Evolutionary conservation across 2,888 invertebrate species (phyloP).

Genomic region (Trichogramma dendrolimi): DNA sequence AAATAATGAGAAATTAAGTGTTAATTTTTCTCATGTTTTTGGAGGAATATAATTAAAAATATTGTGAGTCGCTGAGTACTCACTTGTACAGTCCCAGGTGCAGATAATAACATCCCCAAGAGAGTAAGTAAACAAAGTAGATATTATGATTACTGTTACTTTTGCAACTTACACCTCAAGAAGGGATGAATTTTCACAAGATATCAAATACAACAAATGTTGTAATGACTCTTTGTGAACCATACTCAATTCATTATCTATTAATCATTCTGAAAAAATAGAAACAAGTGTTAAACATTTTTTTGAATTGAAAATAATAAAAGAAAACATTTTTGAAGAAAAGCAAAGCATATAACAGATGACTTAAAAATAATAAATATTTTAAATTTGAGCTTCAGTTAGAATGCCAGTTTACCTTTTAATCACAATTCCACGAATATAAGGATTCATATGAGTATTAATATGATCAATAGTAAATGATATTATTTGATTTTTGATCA

Average conservation of each 20-base stretch:
- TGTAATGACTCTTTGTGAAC: background rate
- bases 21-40: constrained; percentile 34
- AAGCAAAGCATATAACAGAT: too few relatives aligned
- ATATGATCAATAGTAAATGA: too few relatives aligned
- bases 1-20: constrained; percentile 23
- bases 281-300: background rate
- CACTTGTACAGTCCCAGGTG: constrained; percentile 8
- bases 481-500: too few relatives aligned
- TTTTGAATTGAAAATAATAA: background rate
- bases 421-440: too few relatives aligned
- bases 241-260: too few relatives aligned
- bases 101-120: constrained; percentile 16
- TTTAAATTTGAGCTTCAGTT: too few relatives aligned
- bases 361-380: too few relatives aligned
- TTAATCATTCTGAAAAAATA: background rate
- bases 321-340: background rate
- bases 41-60: constrained; percentile 29
- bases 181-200: constrained; percentile 6
- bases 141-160: constrained; percentile 19
- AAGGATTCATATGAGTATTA: too few relatives aligned
- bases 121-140: constrained; percentile 19
- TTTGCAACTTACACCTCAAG: constrained; percentile 3
- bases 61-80: constrained; percentile 39
- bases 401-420: too few relatives aligned
- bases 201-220: constrained; percentile 2